Evolutionary conservation across 2,888 invertebrate species (phyloP), one percentile per base, ranked within the genome.

Genomic region (Odontocolon sp.): DNA sequence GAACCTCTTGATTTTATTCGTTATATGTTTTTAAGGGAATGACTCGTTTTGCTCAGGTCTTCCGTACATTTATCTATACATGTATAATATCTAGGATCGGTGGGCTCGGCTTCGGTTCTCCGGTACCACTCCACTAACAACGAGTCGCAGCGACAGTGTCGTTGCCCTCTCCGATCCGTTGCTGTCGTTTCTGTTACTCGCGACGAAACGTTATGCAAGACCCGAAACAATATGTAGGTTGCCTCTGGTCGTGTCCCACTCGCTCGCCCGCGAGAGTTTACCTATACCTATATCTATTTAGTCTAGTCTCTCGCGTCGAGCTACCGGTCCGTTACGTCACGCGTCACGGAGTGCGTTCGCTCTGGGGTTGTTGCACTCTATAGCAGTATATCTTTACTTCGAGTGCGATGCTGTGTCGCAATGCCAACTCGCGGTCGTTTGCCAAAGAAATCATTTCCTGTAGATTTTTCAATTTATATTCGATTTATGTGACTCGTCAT

Each of bases 141-240:
- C 68, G 47, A 57, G 16, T 18, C 28, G 50, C 16, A 16, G 50
- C 50, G 28, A 14, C 57, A 31, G 72, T 72, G 79, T 80, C 79
- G 68, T 77, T 79, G 80, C 68, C 68, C 80, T 71, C 71, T 21
- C 40, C 50, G 61, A 54, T 61, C 47, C 50, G 33, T 26, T 31
- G 33, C 38, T 26, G 61, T 26, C 40, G 36, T 69, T 59, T 36
- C 47, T 64, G 45, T 18, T 42, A 11, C 52, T 50, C 59, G 47
- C 57, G 42, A 68, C 63, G 18, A 61, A 63, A 45, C 26, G 70
- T 85, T 85, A 84, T 78, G 83, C 80, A 86, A 85, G 76, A 69
- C 31, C 70, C 80, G 70, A 84, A 85, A 84, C 82, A 82, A 81
- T 83, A 82, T 81, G 80, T 81, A 81, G 81, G 77, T 77, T 79